Evolutionary conservation across 2,797 vertebrate genomes (phyloP).

Genomic region (Glossophaga mutica): DNA sequence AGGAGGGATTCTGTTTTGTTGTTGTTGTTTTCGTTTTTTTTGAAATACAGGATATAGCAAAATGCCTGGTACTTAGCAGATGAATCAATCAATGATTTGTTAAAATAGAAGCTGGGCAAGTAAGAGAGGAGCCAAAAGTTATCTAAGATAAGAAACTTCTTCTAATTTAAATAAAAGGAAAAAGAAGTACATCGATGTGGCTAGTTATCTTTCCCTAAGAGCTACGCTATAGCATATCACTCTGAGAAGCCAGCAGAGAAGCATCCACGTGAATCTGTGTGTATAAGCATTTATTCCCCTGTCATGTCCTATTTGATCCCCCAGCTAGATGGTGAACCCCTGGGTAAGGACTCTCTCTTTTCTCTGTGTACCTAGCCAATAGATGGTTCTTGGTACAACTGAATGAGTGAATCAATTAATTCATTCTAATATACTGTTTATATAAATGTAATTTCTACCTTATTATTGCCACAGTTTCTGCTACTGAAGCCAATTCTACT

Average conservation of each 20-base stretch:
- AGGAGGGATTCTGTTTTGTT: not conserved
- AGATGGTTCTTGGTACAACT: not conserved
- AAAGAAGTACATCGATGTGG: not conserved
- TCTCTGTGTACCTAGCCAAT: not conserved
- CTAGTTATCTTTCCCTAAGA: not conserved
- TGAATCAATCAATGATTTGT: constrained; percentile 10
- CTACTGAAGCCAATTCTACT: not conserved
- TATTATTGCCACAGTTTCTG: not conserved
- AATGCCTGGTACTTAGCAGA: not conserved
- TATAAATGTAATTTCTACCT: not conserved
- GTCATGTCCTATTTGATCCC: not conserved
- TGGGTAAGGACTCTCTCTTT: not conserved
- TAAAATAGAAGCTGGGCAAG: not conserved
- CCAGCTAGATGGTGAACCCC: not conserved
- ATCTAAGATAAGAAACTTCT: not conserved
- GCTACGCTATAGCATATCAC: not conserved
- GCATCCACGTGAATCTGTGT: not conserved
- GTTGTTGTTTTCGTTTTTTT: not conserved
- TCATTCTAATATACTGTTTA: not conserved
- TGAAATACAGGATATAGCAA: constrained; percentile 36
- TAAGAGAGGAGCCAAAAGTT: not conserved
- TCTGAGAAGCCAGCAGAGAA: not conserved
- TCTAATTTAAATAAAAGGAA: not conserved
- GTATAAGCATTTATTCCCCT: not conserved
- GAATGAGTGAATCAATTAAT: not conserved